These are phyloP conservation scores for Myathropa florea DNA, from an alignment of 2,888 invertebrate genomes.

Conservation along the genomic window DNA sequence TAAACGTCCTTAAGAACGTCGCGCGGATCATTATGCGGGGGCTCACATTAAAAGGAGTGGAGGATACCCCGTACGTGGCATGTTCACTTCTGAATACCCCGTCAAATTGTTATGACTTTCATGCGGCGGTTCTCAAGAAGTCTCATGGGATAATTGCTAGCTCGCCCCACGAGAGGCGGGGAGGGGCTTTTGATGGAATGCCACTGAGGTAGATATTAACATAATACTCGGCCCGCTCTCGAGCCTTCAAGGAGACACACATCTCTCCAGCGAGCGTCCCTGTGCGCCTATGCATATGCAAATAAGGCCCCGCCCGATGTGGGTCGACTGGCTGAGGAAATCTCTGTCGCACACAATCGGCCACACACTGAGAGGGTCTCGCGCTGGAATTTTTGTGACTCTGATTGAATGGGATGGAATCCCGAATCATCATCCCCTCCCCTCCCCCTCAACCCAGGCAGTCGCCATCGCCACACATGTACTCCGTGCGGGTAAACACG, in stretches of 20 bases:
- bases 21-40: background rate
- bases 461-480: background rate
- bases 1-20: background rate
- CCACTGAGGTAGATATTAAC: slow-evolving; percentile 54
- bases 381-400: slow-evolving; percentile 24
- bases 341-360: slow-evolving; percentile 10
- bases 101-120: slow-evolving; percentile 31
- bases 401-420: slow-evolving; percentile 38
- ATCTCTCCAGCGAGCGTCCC: background rate
- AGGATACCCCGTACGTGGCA: background rate
- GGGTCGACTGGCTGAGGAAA: slow-evolving; percentile 13
- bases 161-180: background rate
- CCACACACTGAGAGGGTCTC: slow-evolving; percentile 1
- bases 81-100: slow-evolving; percentile 6
- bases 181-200: slow-evolving; percentile 47
- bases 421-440: too few species aligned
- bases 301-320: slow-evolving; percentile 33
- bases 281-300: slow-evolving; percentile 33
- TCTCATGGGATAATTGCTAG: slow-evolving; percentile 54
- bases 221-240: slow-evolving; percentile 37
- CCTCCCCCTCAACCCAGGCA: slow-evolving; percentile 7
- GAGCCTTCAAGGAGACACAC: slow-evolving; percentile 30
- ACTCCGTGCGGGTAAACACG: background rate
- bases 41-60: background rate
- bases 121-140: slow-evolving; percentile 24